phyloP scores from a whole-genome alignment of 2,113 vertebrate species.

The Mus spicilegus region DNA sequence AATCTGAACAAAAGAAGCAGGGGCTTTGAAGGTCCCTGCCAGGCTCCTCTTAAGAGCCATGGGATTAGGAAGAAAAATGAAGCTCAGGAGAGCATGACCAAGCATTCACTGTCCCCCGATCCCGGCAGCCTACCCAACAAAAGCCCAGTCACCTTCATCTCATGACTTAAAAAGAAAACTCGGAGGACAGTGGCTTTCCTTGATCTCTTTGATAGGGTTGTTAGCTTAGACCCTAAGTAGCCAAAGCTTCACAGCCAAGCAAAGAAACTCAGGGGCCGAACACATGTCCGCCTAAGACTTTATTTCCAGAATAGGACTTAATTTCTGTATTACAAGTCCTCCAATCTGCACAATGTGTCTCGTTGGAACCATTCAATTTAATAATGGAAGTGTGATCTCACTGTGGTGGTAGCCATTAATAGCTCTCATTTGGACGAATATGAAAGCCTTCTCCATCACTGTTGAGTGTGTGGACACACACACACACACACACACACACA shows the following conservation, averaged over 20 bases:
- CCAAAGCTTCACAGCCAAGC: conserved; percentile 45
- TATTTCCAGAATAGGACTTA: conserved; percentile 66
- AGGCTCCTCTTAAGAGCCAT: background rate
- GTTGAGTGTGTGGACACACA: background rate
- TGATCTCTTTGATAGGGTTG: conserved; percentile 74
- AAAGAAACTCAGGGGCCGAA: conserved; percentile 57
- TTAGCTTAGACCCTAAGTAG: conserved; percentile 46
- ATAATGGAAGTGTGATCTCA: conserved; percentile 71
- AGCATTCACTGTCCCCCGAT: background rate
- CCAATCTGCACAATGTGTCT: conserved; percentile 70
- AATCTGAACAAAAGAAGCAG: conserved; percentile 40
- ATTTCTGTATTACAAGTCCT: conserved; percentile 71
- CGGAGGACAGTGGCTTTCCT: conserved; percentile 59
- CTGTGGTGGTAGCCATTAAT: conserved; percentile 69
- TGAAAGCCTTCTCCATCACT: conserved; percentile 17
- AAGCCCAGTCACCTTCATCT: conserved; percentile 44
- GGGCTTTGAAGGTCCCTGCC: conserved; percentile 52
- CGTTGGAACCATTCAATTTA: conserved; percentile 62
- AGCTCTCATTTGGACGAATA: conserved; percentile 76
- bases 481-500: background rate
- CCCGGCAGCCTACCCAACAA: conserved; percentile 4
- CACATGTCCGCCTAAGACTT: background rate
- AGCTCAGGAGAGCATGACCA: conserved; percentile 4
- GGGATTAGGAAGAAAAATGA: background rate
- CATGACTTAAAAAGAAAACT: conserved; percentile 24